Base-by-base conservation (phyloP, 2,797 vertebrate genomes). In the Mus minutoides region DNA sequence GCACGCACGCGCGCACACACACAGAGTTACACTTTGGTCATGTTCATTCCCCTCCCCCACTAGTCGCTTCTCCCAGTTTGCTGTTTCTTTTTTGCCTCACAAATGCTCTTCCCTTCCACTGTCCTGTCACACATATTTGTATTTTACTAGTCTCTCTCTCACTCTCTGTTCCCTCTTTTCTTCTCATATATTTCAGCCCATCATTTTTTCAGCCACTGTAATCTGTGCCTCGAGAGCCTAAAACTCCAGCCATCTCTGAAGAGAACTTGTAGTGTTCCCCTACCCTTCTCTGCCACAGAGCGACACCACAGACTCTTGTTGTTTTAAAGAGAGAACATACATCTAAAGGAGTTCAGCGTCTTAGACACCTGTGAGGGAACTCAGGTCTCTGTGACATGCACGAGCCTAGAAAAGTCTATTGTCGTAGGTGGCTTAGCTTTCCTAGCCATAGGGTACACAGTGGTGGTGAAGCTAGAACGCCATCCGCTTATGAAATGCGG, bases 251-350 rank as follows among this genome's bases (percentile, higher is more conserved):
- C 67, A 54, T 37, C 26, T 87, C 24, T 69, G 49, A 73, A 29
- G 46, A 54, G 85, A 26, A 29, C 8, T 52, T 71, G 21, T 19
- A 29, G 8, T 52, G 64, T 11, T 16, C 19, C 13, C 64, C 49
- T 24, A 54, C 4, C 10, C 49, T 31, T 85, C 14, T 87, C 9
- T 31, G 52, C 24, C 67, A 71, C 49, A 73, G 49, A 56, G 16
- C 16, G 3, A 40, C 24, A 71, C 4, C 49, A 14, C 34, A 2
- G 83, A 34, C 69, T 6, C 86, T 87, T 56, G 46, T 60, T 90
- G 92, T 92, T 95, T 24, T 75, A 96, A 56, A 60, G 34, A 90
- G 12, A 80, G 13, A 62, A 83, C 22, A 19, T 49, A 80, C 64
- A 73, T 43, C 40, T n/a, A 88, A 19, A 67, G 77, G 62, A 64